Conservation (phyloP, 2,113 vertebrate species). For the Chroicocephalus ridibundus region DNA sequence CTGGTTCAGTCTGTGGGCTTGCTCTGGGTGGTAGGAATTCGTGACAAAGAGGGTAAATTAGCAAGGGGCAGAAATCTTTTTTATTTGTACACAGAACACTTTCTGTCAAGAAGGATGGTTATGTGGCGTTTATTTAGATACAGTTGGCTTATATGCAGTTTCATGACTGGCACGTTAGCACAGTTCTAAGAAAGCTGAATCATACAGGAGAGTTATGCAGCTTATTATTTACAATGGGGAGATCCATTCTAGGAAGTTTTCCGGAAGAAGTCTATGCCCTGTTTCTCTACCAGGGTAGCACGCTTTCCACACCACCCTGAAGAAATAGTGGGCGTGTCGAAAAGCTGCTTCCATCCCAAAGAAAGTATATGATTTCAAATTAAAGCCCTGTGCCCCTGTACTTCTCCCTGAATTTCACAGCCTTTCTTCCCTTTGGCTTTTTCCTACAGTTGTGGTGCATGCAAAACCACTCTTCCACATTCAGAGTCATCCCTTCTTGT, state of each 20-base stretch:
- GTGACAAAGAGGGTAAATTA: neutral
- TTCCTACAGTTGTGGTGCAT: neutral
- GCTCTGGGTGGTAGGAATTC: neutral
- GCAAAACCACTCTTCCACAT: neutral
- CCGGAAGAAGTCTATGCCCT: neutral
- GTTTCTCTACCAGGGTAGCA: neutral
- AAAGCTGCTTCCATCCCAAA: neutral
- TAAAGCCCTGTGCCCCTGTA: neutral
- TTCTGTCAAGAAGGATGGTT: neutral
- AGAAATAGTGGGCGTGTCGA: neutral
- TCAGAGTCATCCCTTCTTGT: neutral
- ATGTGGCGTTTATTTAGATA: neutral
- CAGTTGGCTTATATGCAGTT: neutral
- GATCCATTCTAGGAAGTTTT: neutral
- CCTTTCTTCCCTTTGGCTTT: neutral
- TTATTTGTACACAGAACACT: neutral
- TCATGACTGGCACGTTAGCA: neutral
- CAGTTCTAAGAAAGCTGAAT: neutral
- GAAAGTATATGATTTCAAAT: neutral
- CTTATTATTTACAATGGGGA: neutral
- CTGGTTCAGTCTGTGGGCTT: neutral
- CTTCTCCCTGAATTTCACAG: neutral
- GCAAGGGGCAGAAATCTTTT: neutral
- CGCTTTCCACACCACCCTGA: neutral
- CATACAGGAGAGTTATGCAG: neutral